These are phyloP conservation scores for Chlorops oryzae DNA, from an alignment of 1,140 invertebrate species.

Conservation along the genomic window DNA sequence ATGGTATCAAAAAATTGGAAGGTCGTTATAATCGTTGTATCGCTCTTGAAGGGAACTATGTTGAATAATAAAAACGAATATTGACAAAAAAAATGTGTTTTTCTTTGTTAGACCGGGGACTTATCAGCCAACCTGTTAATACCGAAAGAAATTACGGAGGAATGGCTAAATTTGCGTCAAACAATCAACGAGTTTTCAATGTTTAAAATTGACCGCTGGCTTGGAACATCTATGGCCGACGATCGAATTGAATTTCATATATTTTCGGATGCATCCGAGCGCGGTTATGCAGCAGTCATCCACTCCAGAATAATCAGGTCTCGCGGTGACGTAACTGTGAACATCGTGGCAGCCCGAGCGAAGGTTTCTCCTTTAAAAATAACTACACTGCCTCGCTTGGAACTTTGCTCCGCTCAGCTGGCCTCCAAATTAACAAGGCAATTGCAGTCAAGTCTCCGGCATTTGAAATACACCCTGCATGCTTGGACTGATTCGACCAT, in stretches of 20 bases:
- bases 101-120: too few relatives aligned
- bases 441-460: neutral
- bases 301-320: too few relatives aligned
- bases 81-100: too few relatives aligned
- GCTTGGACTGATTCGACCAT: conserved; percentile 48
- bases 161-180: conserved; percentile 18
- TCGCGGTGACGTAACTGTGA: too few relatives aligned
- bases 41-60: too few relatives aligned
- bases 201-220: neutral
- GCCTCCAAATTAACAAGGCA: neutral
- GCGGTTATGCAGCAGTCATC: too few relatives aligned
- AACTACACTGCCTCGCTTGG: neutral
- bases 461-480: conserved; percentile 15
- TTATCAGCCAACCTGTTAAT: too few relatives aligned
- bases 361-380: conserved; percentile 15
- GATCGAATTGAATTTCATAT: conserved; percentile 24
- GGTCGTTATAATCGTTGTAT: too few relatives aligned
- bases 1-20: too few relatives aligned
- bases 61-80: too few relatives aligned
- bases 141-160: conserved; percentile 17
- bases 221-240: conserved; percentile 2
- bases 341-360: conserved; percentile 24
- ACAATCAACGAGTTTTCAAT: conserved; percentile 4
- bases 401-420: conserved; percentile 1
- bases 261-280: conserved; percentile 32